These are phyloP conservation scores for Ostrea denselamellosa DNA, from an alignment of 1,140 invertebrate genomes.

Conservation along the genomic window DNA sequence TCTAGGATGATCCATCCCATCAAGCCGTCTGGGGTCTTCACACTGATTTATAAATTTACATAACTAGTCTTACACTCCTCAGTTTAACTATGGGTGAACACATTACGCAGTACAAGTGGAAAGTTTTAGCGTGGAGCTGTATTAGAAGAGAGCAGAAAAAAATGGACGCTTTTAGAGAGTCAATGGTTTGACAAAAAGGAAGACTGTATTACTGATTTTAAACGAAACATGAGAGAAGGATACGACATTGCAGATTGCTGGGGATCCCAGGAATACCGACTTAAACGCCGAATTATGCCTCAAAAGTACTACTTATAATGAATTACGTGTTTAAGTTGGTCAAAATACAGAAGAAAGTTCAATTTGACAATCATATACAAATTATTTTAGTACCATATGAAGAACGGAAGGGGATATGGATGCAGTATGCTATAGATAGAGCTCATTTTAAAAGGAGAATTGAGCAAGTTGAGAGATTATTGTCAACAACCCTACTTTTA, in stretches of 20 bases:
- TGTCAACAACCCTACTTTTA: slow-evolving; percentile 9
- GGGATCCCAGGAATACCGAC: no score
- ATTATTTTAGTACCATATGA: slow-evolving; percentile 24
- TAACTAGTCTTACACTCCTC: no score
- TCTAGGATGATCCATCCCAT: no score
- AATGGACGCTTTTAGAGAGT: not conserved
- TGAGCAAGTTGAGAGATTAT: slow-evolving; percentile 23
- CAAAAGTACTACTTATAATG: no score
- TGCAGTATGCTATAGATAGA: slow-evolving; percentile 42
- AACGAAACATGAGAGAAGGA: not conserved
- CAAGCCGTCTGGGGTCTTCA: no score
- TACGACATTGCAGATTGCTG: not conserved
- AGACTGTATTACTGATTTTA: not conserved
- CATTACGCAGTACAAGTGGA: no score
- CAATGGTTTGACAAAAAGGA: not conserved
- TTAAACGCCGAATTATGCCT: no score
- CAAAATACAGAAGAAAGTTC: not conserved
- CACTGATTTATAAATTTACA: no score
- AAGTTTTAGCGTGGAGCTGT: no score
- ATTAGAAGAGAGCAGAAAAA: no score
- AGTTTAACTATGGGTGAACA: no score
- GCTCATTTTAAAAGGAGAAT: slow-evolving; percentile 44
- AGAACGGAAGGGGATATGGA: slow-evolving; percentile 42
- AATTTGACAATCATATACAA: slow-evolving; percentile 16
- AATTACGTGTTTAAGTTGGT: not conserved